phyloP scores from a whole-genome alignment of 2,113 vertebrate genomes.

The Puma concolor region DNA sequence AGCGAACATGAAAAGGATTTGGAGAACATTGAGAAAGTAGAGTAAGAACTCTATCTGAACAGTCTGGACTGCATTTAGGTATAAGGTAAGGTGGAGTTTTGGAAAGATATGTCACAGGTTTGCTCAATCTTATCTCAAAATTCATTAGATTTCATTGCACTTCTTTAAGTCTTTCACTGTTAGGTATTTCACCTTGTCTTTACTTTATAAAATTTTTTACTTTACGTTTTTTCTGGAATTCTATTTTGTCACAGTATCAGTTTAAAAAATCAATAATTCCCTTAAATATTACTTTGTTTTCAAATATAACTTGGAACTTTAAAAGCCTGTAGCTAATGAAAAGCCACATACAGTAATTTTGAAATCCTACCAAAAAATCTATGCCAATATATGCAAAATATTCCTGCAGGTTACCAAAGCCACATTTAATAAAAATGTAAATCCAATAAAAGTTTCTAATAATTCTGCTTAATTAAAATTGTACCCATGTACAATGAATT shows the following conservation, averaged over 20 bases:
- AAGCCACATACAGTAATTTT: slow-evolving; percentile 68
- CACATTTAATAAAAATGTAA: slow-evolving; percentile 75
- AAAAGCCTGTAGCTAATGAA: slow-evolving; percentile 67
- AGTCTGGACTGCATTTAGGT: background rate
- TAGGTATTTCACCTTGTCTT: slow-evolving; percentile 18
- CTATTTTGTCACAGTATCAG: slow-evolving; percentile 47
- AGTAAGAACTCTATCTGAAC: background rate
- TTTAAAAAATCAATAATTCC: slow-evolving; percentile 60
- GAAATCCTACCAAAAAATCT: slow-evolving; percentile 70
- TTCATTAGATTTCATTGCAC: background rate
- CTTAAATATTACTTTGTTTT: slow-evolving; percentile 68
- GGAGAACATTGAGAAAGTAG: background rate
- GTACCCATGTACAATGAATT: slow-evolving; percentile 73
- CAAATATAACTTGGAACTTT: slow-evolving; percentile 61
- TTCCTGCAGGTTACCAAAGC: slow-evolving; percentile 64
- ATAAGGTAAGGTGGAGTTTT: background rate
- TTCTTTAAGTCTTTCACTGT: slow-evolving; percentile 2
- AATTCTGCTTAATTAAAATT: slow-evolving; percentile 78
- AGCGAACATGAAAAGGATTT: background rate
- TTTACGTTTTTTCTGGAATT: slow-evolving; percentile 42
- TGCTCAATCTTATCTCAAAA: background rate
- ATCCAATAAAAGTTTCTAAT: slow-evolving; percentile 73
- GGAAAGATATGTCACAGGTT: background rate
- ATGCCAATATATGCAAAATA: slow-evolving; percentile 72
- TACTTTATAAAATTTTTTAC: slow-evolving; percentile 44